These are phyloP conservation scores for Anastrepha obliqua DNA, from an alignment of 1,140 invertebrate species.

Conservation along the genomic window DNA sequence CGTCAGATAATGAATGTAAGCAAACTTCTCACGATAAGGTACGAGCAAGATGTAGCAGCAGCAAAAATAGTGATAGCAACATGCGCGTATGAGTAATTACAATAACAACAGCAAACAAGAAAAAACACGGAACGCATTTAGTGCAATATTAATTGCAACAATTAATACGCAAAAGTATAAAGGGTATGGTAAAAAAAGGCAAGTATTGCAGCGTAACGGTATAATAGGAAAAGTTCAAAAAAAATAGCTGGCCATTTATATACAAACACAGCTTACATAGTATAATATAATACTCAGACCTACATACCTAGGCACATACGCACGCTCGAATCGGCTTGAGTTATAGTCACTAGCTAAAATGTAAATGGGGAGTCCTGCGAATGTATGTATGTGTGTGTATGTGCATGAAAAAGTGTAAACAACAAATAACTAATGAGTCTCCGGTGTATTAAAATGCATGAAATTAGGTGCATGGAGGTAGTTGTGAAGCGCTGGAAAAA, in stretches of 20 bases:
- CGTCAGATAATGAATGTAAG: background rate
- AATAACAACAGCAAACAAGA: background rate
- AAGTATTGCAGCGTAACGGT: background rate
- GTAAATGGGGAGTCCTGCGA: no score
- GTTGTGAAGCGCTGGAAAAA: no score
- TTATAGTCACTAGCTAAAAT: no score
- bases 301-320: no score
- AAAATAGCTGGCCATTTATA: background rate
- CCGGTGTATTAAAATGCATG: no score
- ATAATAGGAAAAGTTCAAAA: background rate
- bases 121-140: background rate
- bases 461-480: no score
- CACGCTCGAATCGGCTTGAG: no score
- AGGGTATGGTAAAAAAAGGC: background rate
- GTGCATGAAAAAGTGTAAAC: no score
- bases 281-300: no score
- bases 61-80: background rate
- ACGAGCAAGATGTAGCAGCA: background rate
- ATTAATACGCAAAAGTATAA: conserved; percentile 8
- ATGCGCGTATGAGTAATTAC: background rate
- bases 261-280: background rate
- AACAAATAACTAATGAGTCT: no score
- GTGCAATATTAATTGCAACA: conserved; percentile 50
- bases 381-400: no score
- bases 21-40: background rate